Conservation (phyloP, 2,113 vertebrate genomes). For the Poecile atricapillus region DNA sequence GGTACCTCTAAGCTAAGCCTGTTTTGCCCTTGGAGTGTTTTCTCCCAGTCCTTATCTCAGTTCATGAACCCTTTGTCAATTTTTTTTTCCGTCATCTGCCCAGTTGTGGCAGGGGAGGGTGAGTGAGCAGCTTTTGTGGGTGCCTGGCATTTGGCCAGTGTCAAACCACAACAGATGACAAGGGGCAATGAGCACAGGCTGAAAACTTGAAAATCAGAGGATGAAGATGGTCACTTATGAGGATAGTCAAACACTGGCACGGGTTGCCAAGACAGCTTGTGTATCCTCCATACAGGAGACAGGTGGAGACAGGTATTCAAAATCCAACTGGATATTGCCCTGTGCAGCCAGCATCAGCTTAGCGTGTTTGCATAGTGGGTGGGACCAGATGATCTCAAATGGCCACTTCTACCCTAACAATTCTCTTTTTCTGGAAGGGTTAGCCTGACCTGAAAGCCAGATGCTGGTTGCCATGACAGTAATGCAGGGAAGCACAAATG, state of each 20-base stretch:
- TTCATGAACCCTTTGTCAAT: not conserved
- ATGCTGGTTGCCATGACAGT: not conserved
- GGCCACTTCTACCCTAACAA: not conserved
- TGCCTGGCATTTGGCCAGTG: not conserved
- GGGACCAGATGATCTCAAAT: not conserved
- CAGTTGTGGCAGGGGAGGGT: not conserved
- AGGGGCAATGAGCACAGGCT: not conserved
- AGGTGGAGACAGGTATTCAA: not conserved
- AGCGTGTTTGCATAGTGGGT: not conserved
- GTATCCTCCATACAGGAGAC: not conserved
- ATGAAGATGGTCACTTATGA: not conserved
- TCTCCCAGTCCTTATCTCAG: not conserved
- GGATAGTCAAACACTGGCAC: not conserved
- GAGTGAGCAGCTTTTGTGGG: not conserved
- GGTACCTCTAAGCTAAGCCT: not conserved
- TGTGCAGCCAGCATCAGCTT: not conserved
- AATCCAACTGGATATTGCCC: not conserved
- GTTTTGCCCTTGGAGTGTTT: not conserved
- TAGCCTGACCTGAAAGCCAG: not conserved
- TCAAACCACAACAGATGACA: not conserved
- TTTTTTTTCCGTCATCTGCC: not conserved
- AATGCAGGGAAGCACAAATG: not conserved
- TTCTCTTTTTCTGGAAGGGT: not conserved
- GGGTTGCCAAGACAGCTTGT: not conserved
- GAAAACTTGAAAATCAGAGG: not conserved